Base-by-base conservation (phyloP, 2,888 invertebrate genomes). In the Andrena hattorfiana region DNA sequence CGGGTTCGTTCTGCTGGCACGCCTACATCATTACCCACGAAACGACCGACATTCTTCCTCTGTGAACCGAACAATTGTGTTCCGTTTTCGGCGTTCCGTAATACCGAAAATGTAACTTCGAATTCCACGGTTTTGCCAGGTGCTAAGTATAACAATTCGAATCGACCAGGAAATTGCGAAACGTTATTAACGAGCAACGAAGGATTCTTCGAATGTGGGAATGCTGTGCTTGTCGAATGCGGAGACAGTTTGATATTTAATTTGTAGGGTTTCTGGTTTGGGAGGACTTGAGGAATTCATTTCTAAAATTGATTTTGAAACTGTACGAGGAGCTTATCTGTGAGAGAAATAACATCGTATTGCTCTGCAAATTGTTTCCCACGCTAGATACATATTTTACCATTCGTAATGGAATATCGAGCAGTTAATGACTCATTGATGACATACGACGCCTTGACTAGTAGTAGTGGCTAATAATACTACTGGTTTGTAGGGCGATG, bases 41-140 rank as follows among this genome's bases (percentile, higher is more conserved):
- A 88, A 87, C 86, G 80, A 85, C 88, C 85, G 83, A 88, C 87
- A 89, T 89, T 90, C 89, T 86, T 85, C 30, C 67, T 68, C 74
- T 87, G 88, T 87, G 89, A 92, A 91, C 68, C 42, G 75, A 84
- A 73, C 83, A 81, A 88, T 88, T 86, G 84, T 83, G 80, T 85
- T 77, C 87, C 86, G 82, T 89, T 91, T 92, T 89, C 87, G 87
- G 88, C 67, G 16, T 66, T 64, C 23, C 62, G 71, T 26, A 75
- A 76, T 72, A 28, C 60, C 75, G 49, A 87, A 87, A 85, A 83
- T 60, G 60, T 2, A 42, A 59, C 56, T 64, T 54, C 5, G 30
- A 73, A 67, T 66, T 56, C 35, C 32, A n/a, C 20, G 28, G 42
- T 59, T 76, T 54, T 54, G 49, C 32, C 49, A 35, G 28, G 48